These are phyloP conservation scores for Acronicta alni DNA, from an alignment of 2,888 invertebrate genomes.

Conservation along the genomic window DNA sequence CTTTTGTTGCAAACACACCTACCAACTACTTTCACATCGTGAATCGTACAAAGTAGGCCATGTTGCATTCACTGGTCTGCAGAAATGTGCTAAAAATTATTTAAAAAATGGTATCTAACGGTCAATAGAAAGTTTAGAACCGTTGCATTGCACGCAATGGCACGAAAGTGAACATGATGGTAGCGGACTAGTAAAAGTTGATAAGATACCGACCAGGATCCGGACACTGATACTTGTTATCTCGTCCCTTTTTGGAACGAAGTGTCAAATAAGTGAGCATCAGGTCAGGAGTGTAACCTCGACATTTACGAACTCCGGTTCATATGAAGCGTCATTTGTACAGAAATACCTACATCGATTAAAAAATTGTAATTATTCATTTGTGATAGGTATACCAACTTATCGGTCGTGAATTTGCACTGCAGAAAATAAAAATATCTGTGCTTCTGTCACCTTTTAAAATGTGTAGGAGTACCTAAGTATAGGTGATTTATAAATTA, in stretches of 20 bases:
- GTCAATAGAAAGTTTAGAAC: conserved; percentile 20
- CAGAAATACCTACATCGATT: background rate
- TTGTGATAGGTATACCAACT: too few species aligned
- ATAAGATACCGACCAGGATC: conserved; percentile 39
- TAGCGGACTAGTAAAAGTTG: conserved; percentile 15
- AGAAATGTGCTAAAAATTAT: conserved; percentile 14
- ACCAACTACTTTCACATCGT: conserved; percentile 31
- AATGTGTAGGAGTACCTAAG: too few species aligned
- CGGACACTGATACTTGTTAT: conserved; percentile 33
- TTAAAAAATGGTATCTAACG: conserved; percentile 19
- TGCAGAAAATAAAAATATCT: too few species aligned
- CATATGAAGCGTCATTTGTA: background rate
- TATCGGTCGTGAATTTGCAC: too few species aligned
- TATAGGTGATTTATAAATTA: too few species aligned
- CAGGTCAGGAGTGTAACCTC: conserved; percentile 41
- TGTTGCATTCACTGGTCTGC: conserved; percentile 10
- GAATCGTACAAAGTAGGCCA: conserved; percentile 20
- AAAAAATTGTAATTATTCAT: too few species aligned
- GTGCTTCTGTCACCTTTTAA: too few species aligned
- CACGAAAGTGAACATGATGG: conserved; percentile 6
- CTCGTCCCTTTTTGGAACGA: conserved; percentile 27
- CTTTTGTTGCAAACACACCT: conserved; percentile 30
- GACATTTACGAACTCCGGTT: conserved; percentile 22
- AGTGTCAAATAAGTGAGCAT: conserved; percentile 8
- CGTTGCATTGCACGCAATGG: conserved; percentile 21